A percentile compares a stretch with the other conserved stretches of the same genome.
Evolutionary conservation across 2,113 vertebrate species (phyloP).

Genomic region (Tyrannus savana): DNA sequence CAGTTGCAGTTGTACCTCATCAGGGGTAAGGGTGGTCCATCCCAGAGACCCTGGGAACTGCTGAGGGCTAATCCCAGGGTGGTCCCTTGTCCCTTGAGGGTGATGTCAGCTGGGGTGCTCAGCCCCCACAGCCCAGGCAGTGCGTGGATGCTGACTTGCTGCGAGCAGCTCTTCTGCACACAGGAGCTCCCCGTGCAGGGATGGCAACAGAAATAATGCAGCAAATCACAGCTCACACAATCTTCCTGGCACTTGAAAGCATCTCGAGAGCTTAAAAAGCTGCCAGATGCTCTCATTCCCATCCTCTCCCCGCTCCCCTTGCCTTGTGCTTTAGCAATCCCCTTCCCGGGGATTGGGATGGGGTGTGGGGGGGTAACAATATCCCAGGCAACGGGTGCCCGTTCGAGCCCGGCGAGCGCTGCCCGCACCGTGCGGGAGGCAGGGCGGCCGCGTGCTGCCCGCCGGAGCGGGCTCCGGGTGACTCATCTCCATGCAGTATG

Average conservation of each 20-base stretch:
- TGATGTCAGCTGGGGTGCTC: neutral
- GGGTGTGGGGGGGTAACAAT: neutral
- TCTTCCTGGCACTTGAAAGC: conserved; percentile 33
- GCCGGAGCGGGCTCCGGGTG: conserved; percentile 32
- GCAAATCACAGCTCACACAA: conserved; percentile 45
- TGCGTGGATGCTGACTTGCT: neutral
- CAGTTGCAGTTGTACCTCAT: accelerated
- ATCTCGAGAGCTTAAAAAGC: conserved; percentile 52
- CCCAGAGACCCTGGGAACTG: neutral
- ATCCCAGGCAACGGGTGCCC: neutral
- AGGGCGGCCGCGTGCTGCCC: conserved; percentile 31
- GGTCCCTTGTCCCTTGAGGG: neutral
- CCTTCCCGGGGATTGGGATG: neutral
- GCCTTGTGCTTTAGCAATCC: neutral
- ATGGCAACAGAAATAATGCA: conserved; percentile 54
- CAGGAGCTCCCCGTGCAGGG: neutral
- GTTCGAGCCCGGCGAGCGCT: neutral
- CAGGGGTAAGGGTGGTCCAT: neutral
- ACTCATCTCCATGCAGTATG: conserved; percentile 63
- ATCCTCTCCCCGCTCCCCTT: neutral
- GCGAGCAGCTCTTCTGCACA: neutral
- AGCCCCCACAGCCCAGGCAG: neutral
- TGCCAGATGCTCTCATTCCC: conserved; percentile 13
- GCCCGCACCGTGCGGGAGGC: conserved; percentile 1
- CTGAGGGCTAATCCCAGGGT: neutral